Evolutionary conservation across 2,888 invertebrate genomes (phyloP).

Genomic region (Sisyra terminalis): DNA sequence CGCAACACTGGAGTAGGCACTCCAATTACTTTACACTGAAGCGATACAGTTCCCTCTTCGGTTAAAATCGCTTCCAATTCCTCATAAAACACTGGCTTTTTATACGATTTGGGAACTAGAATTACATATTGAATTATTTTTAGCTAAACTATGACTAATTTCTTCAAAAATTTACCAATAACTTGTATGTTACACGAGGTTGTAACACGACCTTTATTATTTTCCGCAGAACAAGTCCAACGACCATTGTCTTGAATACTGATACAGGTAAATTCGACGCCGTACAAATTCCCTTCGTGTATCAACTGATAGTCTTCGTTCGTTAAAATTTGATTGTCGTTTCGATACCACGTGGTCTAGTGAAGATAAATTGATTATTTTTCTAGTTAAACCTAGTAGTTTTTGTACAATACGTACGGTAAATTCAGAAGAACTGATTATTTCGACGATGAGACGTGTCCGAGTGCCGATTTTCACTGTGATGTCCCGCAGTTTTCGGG

Average conservation of each 20-base stretch:
- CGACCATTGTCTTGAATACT: constrained; percentile 67
- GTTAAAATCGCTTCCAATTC: constrained; percentile 69
- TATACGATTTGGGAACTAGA: constrained; percentile 74
- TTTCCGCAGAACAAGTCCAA: constrained; percentile 74
- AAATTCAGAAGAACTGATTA: constrained; percentile 59
- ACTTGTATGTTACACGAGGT: constrained; percentile 66
- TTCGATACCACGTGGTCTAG: constrained; percentile 80
- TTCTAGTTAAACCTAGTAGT: constrained; percentile 28
- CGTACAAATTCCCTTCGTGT: constrained; percentile 74
- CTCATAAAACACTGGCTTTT: constrained; percentile 73
- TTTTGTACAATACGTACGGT: constrained; percentile 50
- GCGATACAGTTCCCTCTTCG: constrained; percentile 73
- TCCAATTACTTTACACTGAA: constrained; percentile 83
- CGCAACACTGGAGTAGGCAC: constrained; percentile 58
- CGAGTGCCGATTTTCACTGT: constrained; percentile 82
- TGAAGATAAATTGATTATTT: constrained; percentile 15
- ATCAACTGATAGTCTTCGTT: constrained; percentile 60
- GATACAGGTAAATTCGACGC: constrained; percentile 68
- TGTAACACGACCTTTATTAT: constrained; percentile 53
- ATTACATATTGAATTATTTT: constrained; percentile 6
- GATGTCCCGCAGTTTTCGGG: constrained; percentile 69
- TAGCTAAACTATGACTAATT: background rate
- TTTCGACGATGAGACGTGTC: constrained; percentile 70
- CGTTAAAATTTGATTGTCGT: constrained; percentile 57
- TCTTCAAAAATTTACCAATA: constrained; percentile 31